Percentiles rank a stretch among this genome's conserved stretches.
phyloP scores from a whole-genome alignment of 2,797 vertebrate species.

The Microtus californicus region DNA sequence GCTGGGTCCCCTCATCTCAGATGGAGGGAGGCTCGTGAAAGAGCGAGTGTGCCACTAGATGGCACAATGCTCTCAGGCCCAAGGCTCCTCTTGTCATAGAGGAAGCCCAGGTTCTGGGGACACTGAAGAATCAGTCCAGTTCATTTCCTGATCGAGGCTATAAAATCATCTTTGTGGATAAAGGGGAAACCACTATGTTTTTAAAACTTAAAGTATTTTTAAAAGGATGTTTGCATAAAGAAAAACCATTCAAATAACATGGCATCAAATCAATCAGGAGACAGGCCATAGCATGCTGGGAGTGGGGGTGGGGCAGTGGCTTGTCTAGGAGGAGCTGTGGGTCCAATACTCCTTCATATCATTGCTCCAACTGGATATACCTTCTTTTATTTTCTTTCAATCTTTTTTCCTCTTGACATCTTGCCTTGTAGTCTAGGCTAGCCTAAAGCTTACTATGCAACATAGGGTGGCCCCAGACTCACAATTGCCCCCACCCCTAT shows the following conservation, averaged over 20 bases:
- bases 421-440: background rate
- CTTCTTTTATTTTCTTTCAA: background rate
- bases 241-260: background rate
- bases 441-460: background rate
- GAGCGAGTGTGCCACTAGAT: conserved; percentile 81
- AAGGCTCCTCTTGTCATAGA: background rate
- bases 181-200: conserved; percentile 32
- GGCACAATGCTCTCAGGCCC: conserved; percentile 82
- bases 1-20: conserved; percentile 82
- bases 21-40: conserved; percentile 18
- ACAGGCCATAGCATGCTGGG: background rate
- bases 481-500: background rate
- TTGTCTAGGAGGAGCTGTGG: background rate
- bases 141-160: background rate
- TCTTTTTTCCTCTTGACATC: background rate
- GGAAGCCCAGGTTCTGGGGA: background rate
- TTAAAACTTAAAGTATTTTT: conserved; percentile 37
- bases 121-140: background rate
- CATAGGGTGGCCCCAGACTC: background rate
- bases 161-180: background rate
- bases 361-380: background rate
- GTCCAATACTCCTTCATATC: background rate
- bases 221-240: conserved; percentile 8
- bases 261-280: background rate
- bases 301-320: too few relatives aligned